Base-by-base conservation (phyloP, 2,888 invertebrate species). In the Drosophila suboccidentalis region DNA sequence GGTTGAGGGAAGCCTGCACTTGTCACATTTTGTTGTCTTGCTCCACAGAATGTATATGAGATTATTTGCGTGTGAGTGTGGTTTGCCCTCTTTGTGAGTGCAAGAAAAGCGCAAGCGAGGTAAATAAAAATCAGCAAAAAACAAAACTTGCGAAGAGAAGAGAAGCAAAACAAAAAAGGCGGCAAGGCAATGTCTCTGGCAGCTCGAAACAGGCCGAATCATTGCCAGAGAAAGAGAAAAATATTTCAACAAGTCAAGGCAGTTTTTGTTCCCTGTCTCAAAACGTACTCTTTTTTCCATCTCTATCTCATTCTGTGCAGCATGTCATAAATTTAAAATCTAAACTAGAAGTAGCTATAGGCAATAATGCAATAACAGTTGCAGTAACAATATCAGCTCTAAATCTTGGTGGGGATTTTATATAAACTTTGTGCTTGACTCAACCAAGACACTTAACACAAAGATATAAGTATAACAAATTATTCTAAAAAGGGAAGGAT, bases 41-140 rank as follows among this genome's bases (percentile, higher is more conserved):
- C 65, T 61, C 46, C 69, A 69, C 19, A 62, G 32, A 49, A 44
- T 67, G n/a, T 64, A 65, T 66, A 68, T 50, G 78, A 71, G 26
- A 79, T 75, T 85, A 87, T 84, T 80, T 88, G 71, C 83, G 47
- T 36, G 66, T 53, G 38, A 43, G 62, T 75, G 62, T 47, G 64
- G 72, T 53, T 80, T 88, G 88, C 73, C 84, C 88, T 84, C 88
- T 75, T 80, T 87, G 88, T 54, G 62, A 86, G 78, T 84, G 79
- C 73, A 81, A 71, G 80, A 29, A 86, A 75, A 86, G 80, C 67
- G 75, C 81, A 85, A 78, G 74, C 74, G 60, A 77, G 67, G 77
- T 80, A 76, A 80, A 73, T 73, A 79, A 63, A 61, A 62, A 55
- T 44, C 46, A 15, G n/a, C 44, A 58, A 29, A 50, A 60, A 64